Conservation (phyloP, 2,888 invertebrate species). For the Caenorhabditis sinica region DNA sequence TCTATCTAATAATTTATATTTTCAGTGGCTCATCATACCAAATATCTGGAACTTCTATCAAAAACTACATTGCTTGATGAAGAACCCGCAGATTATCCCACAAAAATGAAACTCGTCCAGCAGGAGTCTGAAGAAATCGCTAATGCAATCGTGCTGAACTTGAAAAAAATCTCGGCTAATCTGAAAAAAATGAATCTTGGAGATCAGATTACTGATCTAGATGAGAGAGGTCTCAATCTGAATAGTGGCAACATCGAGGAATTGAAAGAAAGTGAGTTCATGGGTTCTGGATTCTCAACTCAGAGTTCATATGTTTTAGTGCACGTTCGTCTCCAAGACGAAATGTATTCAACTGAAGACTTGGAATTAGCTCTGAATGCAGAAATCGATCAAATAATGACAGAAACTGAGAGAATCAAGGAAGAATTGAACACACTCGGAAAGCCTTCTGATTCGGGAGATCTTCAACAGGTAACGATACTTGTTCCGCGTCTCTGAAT, state of each 20-base stretch:
- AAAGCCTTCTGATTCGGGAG: conserved; percentile 13
- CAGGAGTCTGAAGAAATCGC: conserved; percentile 71
- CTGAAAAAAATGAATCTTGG: conserved; percentile 68
- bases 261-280: conserved; percentile 47
- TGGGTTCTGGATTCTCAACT: too few relatives aligned
- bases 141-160: conserved; percentile 69
- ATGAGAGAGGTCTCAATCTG: conserved; percentile 59
- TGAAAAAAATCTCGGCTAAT: conserved; percentile 71
- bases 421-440: conserved; percentile 50
- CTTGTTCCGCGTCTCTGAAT: background rate
- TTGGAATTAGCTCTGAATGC: conserved; percentile 72
- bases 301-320: conserved; percentile 66
- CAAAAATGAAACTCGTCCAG: conserved; percentile 52
- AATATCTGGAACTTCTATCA: conserved; percentile 90
- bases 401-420: conserved; percentile 32
- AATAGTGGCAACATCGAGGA: conserved; percentile 47
- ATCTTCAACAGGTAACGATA: background rate
- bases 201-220: conserved; percentile 58
- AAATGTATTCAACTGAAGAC: conserved; percentile 75
- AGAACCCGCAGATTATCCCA: conserved; percentile 86
- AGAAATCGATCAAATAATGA: conserved; percentile 67
- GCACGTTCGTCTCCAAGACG: conserved; percentile 81
- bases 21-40: conserved; percentile 85
- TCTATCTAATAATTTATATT: background rate
- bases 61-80: conserved; percentile 91